Evolutionary conservation across 2,888 invertebrate genomes (phyloP).

Genomic region (Drosophila pseudotakahashii): DNA sequence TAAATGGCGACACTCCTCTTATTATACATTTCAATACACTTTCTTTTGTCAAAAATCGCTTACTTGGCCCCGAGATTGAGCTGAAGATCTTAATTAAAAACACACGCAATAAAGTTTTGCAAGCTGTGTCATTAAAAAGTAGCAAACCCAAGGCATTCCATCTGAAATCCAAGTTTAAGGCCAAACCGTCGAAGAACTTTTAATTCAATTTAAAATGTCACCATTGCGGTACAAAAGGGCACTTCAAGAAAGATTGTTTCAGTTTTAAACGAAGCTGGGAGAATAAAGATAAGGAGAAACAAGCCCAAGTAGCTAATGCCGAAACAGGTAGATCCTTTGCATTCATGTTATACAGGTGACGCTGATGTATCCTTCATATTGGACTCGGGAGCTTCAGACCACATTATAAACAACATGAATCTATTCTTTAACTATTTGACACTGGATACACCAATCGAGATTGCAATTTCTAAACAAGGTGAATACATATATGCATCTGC

Average conservation of each 20-base stretch:
- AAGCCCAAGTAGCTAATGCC: too few relatives aligned
- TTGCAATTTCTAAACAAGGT: neutral
- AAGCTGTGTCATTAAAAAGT: neutral
- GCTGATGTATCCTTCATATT: too few relatives aligned
- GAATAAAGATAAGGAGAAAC: too few relatives aligned
- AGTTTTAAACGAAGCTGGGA: too few relatives aligned
- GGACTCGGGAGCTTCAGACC: too few relatives aligned
- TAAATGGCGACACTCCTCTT: constrained; percentile 2
- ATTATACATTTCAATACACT: neutral
- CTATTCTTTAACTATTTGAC: neutral
- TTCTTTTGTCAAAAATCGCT: neutral
- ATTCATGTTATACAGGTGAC: too few relatives aligned
- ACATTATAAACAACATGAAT: neutral
- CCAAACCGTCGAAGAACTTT: neutral
- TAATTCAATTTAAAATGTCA: neutral
- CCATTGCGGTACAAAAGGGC: constrained; percentile 6
- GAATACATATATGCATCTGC: constrained; percentile 3
- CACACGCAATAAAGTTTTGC: constrained; percentile 1
- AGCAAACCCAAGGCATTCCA: neutral
- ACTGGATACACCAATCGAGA: neutral
- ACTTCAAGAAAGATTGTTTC: too few relatives aligned
- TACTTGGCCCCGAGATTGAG: neutral
- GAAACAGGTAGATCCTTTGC: too few relatives aligned
- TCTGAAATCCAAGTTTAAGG: neutral
- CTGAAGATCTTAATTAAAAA: constrained; percentile 6